Percentiles rank a stretch among this genome's conserved stretches.
phyloP scores from a whole-genome alignment of 2,113 vertebrate species.

The Anarhynchus alexandrinus region DNA sequence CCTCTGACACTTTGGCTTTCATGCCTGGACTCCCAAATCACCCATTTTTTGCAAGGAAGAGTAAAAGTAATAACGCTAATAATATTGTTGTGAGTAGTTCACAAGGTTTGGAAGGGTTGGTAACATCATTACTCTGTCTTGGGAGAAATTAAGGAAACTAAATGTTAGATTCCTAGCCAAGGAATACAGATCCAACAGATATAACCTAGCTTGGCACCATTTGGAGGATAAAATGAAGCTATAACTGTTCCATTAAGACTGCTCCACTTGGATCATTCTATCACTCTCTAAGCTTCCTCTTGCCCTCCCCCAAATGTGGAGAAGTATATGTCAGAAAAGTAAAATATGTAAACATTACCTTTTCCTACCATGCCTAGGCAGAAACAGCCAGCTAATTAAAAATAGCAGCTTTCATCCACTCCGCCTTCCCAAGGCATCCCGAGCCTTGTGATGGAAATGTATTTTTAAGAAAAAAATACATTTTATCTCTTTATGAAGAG shows the following conservation, averaged over 20 bases:
- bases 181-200: neutral
- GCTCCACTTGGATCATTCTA: neutral
- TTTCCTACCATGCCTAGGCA: neutral
- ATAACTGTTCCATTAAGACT: neutral
- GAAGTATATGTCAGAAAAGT: neutral
- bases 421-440: neutral
- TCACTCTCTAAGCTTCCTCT: neutral
- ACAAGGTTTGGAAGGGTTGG: conserved; percentile 14
- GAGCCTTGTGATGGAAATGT: neutral
- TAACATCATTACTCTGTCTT: conserved; percentile 9
- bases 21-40: neutral
- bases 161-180: neutral
- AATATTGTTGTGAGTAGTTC: conserved; percentile 13
- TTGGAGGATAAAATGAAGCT: conserved; percentile 12
- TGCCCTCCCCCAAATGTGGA: neutral
- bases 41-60: conserved; percentile 19
- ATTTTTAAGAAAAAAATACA: neutral
- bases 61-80: conserved; percentile 33
- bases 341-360: neutral
- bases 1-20: neutral
- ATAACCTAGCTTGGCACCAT: neutral
- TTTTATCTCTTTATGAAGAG: neutral
- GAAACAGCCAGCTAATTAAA: neutral
- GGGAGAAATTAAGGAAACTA: conserved; percentile 39
- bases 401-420: neutral